These are phyloP conservation scores for Cephus cinctus DNA, from an alignment of 1,140 invertebrate genomes.

Conservation along the genomic window DNA sequence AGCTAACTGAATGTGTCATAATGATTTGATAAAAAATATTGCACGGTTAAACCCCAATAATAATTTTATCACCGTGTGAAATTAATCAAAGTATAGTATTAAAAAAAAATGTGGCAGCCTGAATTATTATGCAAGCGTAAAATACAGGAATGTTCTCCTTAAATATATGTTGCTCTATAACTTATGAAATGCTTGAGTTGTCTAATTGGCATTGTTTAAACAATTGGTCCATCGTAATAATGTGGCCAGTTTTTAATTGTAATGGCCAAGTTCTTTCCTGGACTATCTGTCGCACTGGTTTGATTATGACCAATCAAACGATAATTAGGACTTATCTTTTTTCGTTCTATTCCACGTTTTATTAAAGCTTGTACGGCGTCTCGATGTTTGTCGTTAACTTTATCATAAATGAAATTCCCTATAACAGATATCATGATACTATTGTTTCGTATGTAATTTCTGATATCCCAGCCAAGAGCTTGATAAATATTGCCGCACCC, in stretches of 20 bases:
- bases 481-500: slow-evolving; percentile 53
- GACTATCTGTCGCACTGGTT: not conserved
- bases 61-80: too few relatives aligned
- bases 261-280: not conserved
- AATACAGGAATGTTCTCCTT: too few relatives aligned
- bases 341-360: not conserved
- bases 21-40: too few relatives aligned
- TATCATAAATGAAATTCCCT: slow-evolving; percentile 4
- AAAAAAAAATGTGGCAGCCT: too few relatives aligned
- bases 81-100: too few relatives aligned
- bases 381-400: not conserved
- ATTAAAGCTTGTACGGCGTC: not conserved
- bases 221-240: not conserved
- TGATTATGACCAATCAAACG: not conserved
- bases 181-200: too few relatives aligned
- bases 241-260: not conserved
- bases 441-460: slow-evolving; percentile 41
- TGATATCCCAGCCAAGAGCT: slow-evolving; percentile 49
- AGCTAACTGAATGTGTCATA: too few relatives aligned
- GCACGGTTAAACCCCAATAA: too few relatives aligned
- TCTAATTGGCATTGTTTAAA: not conserved
- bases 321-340: not conserved
- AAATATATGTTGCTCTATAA: too few relatives aligned
- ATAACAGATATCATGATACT: slow-evolving; percentile 24
- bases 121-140: too few relatives aligned